A percentile compares a stretch with the other conserved stretches of the same genome.
phyloP scores from a whole-genome alignment of 35 echinoderm and acorn worm species.

The Eucidaris tribuloides region DNA sequence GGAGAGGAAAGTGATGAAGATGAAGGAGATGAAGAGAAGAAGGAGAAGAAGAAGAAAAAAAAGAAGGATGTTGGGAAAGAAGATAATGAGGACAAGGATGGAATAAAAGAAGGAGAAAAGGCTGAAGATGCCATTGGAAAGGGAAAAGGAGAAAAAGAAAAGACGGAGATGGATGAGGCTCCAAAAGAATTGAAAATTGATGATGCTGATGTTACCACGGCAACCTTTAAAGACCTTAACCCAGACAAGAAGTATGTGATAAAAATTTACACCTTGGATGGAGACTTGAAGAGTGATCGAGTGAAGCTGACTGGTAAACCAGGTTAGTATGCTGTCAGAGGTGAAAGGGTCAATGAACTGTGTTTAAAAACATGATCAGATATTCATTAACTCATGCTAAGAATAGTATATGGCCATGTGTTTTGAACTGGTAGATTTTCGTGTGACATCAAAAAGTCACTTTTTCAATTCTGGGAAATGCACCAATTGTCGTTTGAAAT shows the following conservation, averaged over 20 bases:
- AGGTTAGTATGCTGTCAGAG: slow-evolving; percentile 30
- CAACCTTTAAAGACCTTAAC: slow-evolving; percentile 39
- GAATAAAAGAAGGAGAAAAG: background rate
- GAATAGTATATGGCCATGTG: too few species aligned
- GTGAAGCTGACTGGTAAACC: slow-evolving; percentile 62
- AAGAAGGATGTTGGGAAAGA: background rate
- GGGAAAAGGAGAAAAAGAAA: background rate
- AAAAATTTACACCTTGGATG: slow-evolving; percentile 56
- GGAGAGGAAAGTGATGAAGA: background rate
- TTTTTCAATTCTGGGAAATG: too few species aligned
- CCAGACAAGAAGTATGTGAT: slow-evolving; percentile 50
- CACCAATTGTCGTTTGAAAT: too few species aligned
- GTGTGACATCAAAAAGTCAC: too few species aligned
- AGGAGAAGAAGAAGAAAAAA: slow-evolving; percentile 1
- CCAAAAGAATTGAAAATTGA: slow-evolving; percentile 9
- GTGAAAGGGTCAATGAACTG: too few species aligned
- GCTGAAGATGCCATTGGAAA: background rate
- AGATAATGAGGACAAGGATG: background rate
- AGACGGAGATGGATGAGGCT: background rate
- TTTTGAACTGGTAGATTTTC: too few species aligned
- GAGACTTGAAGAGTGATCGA: slow-evolving; percentile 54
- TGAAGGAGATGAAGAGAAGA: background rate
- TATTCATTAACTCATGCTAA: background rate
- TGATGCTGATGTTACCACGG: slow-evolving; percentile 35
- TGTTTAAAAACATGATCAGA: background rate